Evolutionary conservation across 1,140 invertebrate species (phyloP), one percentile per base, ranked within the genome.

Genomic region (Schlechtendalia chinensis): DNA sequence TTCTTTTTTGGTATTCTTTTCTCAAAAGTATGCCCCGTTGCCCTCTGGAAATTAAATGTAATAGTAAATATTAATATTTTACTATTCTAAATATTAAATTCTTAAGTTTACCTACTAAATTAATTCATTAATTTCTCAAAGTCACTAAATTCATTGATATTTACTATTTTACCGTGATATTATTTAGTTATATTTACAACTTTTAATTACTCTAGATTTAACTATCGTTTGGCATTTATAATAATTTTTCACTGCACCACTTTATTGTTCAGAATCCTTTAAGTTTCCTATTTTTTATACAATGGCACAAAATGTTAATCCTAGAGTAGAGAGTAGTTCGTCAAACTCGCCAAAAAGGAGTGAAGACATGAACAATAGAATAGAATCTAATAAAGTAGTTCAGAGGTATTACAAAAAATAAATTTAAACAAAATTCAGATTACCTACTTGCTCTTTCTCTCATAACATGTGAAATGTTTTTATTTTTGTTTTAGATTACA

Each of bases 261-360:
- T 14, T 75, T 77, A 39, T 77, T 58, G 32, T 45, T 45, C 54
- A 1, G 32, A 22, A 77, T 2, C 17, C 12, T 45, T 2, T 59
- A 22, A 74, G 10, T 74, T 74, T 6, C 19, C 54, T 19, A 72
- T 39, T 72, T 11, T 29, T 74, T 56, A 72, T 32, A 59, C 14
- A 85, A 94, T 94, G 93, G 92, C 92, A 84, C 93, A 94, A 86
- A 94, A 94, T 87, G 90, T 93, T 81, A 93, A 93, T 86, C 93
- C 93, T 81, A 90, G 90, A 85, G 90, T 90, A 83, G 90, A 90
- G 5, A 56, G 81, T 80, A 89, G 89, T 82, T 89, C 90, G 82
- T 89, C 90, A 74, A 88, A 89, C 83, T 89, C 88, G 71, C 87
- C 87, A 53, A 93, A 94, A 88, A 90, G 92, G 74, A 90, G 89